Evolutionary conservation across 2,113 vertebrate species (phyloP).

Genomic region (Microcebus lehilahytsara): DNA sequence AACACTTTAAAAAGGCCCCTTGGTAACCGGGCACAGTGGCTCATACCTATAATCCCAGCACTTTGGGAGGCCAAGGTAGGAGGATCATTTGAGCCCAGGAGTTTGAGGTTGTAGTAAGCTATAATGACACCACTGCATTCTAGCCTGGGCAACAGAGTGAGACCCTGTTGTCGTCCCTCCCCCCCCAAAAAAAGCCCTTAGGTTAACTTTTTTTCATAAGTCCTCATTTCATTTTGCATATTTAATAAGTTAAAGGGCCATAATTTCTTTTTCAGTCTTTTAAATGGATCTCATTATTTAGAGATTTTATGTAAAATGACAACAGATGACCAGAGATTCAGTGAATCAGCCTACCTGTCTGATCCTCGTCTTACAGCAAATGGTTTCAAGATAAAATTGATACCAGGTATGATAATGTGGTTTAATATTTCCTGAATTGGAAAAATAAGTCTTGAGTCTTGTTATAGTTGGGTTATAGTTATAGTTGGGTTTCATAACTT

Average conservation of each 20-base stretch:
- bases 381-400: constrained; percentile 92
- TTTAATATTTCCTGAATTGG: constrained; percentile 58
- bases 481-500: background rate
- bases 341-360: constrained; percentile 85
- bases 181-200: background rate
- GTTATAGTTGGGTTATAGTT: too few species aligned
- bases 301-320: constrained; percentile 89
- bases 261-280: constrained; percentile 82
- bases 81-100: too few species aligned
- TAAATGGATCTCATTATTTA: constrained; percentile 88
- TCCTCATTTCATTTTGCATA: constrained; percentile 21
- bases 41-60: too few species aligned
- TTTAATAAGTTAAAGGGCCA: constrained; percentile 45
- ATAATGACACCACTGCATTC: too few species aligned
- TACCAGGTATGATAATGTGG: constrained; percentile 87
- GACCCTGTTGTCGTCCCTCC: too few species aligned
- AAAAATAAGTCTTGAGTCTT: constrained; percentile 3
- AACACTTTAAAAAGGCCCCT: background rate
- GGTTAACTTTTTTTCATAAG: constrained; percentile 21
- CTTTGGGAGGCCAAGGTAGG: too few species aligned
- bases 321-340: constrained; percentile 81
- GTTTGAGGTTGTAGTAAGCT: too few species aligned
- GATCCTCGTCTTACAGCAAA: constrained; percentile 94
- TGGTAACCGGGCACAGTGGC: background rate
- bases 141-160: too few species aligned